Evolutionary conservation across 2,888 invertebrate species (phyloP).

Genomic region (Toxonevra muliebris): DNA sequence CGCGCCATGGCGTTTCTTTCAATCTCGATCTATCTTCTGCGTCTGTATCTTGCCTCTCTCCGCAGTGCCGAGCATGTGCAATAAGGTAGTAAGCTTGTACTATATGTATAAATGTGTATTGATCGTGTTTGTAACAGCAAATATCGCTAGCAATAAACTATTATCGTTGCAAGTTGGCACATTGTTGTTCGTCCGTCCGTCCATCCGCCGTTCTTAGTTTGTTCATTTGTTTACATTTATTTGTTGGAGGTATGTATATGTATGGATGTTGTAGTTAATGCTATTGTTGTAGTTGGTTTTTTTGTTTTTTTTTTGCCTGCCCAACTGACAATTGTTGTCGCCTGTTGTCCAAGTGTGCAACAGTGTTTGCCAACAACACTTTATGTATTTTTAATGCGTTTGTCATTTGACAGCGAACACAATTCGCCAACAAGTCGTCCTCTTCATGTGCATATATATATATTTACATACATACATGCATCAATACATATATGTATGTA

Average conservation of each 20-base stretch:
- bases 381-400: conserved; percentile 46
- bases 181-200: conserved; percentile 19
- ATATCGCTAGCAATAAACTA: conserved; percentile 24
- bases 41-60: conserved; percentile 8
- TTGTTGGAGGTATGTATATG: too few relatives aligned
- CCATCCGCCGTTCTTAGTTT: conserved; percentile 8
- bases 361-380: conserved; percentile 33
- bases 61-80: neutral
- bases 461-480: neutral
- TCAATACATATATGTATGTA: neutral
- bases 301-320: conserved; percentile 31
- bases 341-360: conserved; percentile 13
- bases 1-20: conserved; percentile 23
- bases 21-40: conserved; percentile 27
- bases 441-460: neutral
- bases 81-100: neutral
- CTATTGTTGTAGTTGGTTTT: conserved; percentile 25
- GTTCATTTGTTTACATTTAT: neutral
- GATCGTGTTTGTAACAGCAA: neutral
- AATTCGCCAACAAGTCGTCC: conserved; percentile 36
- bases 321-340: conserved; percentile 34
- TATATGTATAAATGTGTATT: too few relatives aligned
- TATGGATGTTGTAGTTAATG: conserved; percentile 5
- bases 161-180: conserved; percentile 27
- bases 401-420: conserved; percentile 48